Conservation (phyloP, 2,113 vertebrate species). For the Synodontis membranacea region DNA sequence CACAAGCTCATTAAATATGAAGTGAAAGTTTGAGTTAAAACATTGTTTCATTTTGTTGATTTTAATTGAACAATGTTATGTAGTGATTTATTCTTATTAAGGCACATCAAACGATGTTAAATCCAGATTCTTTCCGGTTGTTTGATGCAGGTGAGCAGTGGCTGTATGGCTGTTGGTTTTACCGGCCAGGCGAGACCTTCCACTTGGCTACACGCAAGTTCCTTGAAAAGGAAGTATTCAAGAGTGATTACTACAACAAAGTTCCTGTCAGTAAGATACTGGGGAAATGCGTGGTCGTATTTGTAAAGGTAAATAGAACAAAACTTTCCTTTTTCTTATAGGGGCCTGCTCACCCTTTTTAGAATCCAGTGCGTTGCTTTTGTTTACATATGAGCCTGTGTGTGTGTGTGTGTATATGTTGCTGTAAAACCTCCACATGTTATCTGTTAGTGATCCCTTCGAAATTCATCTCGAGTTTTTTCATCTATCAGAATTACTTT, state of each 20-base stretch:
- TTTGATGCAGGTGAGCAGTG: constrained; percentile 85
- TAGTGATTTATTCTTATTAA: background rate
- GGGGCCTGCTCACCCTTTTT: too few relatives aligned
- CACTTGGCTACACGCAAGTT: constrained; percentile 95
- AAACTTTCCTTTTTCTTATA: background rate
- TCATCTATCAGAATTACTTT: too few relatives aligned
- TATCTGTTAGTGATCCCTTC: too few relatives aligned
- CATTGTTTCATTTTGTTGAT: too few relatives aligned
- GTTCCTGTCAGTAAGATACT: constrained; percentile 90
- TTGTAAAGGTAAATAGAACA: constrained; percentile 85
- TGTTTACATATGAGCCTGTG: too few relatives aligned
- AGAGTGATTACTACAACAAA: constrained; percentile 95
- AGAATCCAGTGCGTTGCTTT: too few relatives aligned
- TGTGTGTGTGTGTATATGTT: too few relatives aligned
- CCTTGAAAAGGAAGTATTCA: constrained; percentile 97
- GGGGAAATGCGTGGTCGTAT: constrained; percentile 96
- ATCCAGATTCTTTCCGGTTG: background rate
- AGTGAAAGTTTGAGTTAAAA: background rate
- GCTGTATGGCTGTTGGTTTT: constrained; percentile 98
- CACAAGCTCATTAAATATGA: background rate
- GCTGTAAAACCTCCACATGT: too few relatives aligned
- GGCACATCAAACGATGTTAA: background rate
- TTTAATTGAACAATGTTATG: background rate
- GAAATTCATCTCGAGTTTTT: too few relatives aligned
- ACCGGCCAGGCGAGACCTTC: constrained; percentile 95